Conservation (phyloP, 2,888 invertebrate genomes). For the Leucophora obtusa region DNA sequence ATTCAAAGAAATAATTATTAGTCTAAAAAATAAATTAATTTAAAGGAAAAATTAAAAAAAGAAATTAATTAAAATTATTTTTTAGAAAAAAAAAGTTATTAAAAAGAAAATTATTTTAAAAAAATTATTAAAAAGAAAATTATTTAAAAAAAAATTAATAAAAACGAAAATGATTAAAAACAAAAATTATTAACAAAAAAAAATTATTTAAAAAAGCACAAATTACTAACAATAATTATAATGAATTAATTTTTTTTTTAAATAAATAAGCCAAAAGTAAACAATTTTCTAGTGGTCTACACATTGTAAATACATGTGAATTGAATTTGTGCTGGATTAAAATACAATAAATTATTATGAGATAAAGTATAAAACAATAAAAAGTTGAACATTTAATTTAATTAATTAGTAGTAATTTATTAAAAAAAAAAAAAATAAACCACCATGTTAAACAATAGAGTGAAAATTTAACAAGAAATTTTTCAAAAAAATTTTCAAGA, state of each 20-base stretch:
- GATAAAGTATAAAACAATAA: neutral
- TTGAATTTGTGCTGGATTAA: neutral
- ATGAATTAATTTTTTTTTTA: neutral
- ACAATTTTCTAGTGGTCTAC: slow-evolving; percentile 8
- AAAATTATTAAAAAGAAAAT: slow-evolving; percentile 24
- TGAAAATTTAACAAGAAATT: neutral
- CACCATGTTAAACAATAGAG: neutral
- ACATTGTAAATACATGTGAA: slow-evolving; percentile 25
- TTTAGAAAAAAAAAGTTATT: neutral
- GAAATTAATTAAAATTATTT: slow-evolving; percentile 22
- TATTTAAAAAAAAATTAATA: slow-evolving; percentile 9
- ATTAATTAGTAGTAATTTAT: no score
- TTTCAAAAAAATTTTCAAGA: neutral
- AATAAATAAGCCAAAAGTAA: neutral
- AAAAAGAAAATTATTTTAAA: slow-evolving; percentile 9
- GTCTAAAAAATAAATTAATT: neutral
- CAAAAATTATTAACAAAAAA: slow-evolving; percentile 9
- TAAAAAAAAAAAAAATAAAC: slow-evolving; percentile 2
- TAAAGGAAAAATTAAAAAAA: slow-evolving; percentile 19
- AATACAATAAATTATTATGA: neutral
- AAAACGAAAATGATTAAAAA: slow-evolving; percentile 10
- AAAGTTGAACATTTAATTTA: neutral
- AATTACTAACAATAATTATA: neutral
- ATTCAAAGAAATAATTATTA: neutral
- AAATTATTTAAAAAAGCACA: slow-evolving; percentile 11